These are phyloP conservation scores for Micrastur ruficollis DNA, from an alignment of 2,797 vertebrate genomes.

Conservation along the genomic window DNA sequence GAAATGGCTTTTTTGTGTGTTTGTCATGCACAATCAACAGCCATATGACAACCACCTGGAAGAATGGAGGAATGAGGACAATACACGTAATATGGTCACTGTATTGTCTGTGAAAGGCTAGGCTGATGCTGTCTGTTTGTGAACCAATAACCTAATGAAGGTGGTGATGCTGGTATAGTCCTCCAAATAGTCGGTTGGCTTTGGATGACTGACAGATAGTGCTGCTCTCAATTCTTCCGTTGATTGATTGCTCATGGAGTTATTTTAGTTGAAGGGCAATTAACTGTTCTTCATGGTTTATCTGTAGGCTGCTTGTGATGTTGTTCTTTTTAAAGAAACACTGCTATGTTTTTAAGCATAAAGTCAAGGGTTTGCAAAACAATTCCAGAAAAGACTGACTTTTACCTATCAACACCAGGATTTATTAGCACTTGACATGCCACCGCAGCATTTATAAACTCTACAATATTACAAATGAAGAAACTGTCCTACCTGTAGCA, in stretches of 20 bases:
- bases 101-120: neutral
- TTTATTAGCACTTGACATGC: neutral
- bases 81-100: neutral
- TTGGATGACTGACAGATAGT: neutral
- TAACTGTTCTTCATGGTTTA: neutral
- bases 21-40: neutral
- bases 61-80: neutral
- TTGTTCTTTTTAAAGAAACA: neutral
- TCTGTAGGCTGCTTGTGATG: neutral
- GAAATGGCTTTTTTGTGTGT: neutral
- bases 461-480: neutral
- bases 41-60: neutral
- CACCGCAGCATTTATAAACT: neutral
- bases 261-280: conserved; percentile 11
- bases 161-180: neutral
- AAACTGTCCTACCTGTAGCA: neutral
- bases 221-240: neutral
- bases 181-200: neutral
- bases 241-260: neutral
- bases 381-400: neutral
- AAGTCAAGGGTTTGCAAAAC: neutral
- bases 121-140: neutral
- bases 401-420: neutral
- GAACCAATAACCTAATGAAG: neutral
- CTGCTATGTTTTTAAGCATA: neutral